Conservation (phyloP, 2,797 vertebrate species). For the Oreortyx pictus region DNA sequence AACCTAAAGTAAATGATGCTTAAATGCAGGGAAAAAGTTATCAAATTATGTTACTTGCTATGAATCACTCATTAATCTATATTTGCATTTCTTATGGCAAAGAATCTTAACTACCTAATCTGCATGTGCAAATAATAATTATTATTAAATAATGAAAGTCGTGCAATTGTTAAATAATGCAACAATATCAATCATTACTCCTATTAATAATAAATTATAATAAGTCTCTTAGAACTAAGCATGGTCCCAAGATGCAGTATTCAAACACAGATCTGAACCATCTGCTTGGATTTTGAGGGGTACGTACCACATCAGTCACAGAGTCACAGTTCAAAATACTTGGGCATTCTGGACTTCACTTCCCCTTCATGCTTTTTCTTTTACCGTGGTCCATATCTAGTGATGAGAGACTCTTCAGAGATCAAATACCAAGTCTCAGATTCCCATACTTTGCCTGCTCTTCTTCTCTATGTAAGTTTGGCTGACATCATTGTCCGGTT, state of each 20-base stretch:
- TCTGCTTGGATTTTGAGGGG: background rate
- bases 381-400: background rate
- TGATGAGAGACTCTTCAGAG: background rate
- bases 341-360: background rate
- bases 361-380: background rate
- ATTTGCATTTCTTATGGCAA: conserved; percentile 63
- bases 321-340: background rate
- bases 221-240: conserved; percentile 25
- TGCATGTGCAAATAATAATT: conserved; percentile 64
- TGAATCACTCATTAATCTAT: conserved; percentile 63
- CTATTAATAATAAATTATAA: conserved; percentile 67
- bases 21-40: conserved; percentile 38
- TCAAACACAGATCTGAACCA: conserved; percentile 23
- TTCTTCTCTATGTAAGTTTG: background rate
- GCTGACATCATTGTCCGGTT: background rate
- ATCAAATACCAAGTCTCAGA: background rate
- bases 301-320: background rate
- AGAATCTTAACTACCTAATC: conserved; percentile 56
- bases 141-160: conserved; percentile 64
- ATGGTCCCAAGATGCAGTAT: conserved; percentile 11
- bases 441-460: background rate
- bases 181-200: conserved; percentile 67
- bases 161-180: conserved; percentile 69
- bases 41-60: conserved; percentile 50
- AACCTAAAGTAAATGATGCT: conserved; percentile 34